Conservation (phyloP, 2,113 vertebrate genomes). For the Grallaria varia region DNA sequence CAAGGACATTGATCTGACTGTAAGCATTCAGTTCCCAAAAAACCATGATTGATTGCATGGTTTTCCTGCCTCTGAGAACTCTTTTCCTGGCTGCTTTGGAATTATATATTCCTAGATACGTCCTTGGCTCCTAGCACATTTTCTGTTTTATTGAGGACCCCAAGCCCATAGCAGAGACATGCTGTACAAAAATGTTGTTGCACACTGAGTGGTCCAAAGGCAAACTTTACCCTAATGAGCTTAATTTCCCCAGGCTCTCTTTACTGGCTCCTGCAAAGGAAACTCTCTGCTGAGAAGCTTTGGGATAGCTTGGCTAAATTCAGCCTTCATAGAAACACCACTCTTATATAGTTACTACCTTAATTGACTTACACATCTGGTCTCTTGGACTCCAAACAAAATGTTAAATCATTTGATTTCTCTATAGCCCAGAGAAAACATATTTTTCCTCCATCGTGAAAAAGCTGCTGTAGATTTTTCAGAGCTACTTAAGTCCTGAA, state of each 20-base stretch:
- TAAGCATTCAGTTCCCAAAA: background rate
- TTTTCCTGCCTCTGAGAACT: background rate
- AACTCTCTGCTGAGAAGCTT: background rate
- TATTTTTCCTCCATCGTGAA: background rate
- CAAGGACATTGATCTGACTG: background rate
- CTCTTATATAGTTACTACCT: slow-evolving; percentile 5
- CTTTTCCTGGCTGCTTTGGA: background rate
- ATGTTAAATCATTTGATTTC: background rate
- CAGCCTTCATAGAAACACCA: slow-evolving; percentile 7
- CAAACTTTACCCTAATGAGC: slow-evolving; percentile 2
- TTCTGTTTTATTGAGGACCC: background rate
- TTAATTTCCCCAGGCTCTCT: slow-evolving; percentile 33
- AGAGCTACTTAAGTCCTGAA: background rate
- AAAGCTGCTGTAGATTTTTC: background rate
- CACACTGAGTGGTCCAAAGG: background rate
- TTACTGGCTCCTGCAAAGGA: slow-evolving; percentile 14
- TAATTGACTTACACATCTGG: slow-evolving; percentile 27
- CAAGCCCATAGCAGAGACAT: background rate
- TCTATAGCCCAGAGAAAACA: background rate
- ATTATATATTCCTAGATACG: background rate
- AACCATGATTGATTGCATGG: background rate
- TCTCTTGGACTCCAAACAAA: slow-evolving; percentile 30
- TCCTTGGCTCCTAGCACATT: background rate
- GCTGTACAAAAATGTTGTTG: background rate
- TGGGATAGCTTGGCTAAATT: background rate